Evolutionary conservation across 2,113 vertebrate genomes (phyloP), one percentile per base, ranked within the genome.

Genomic region (Ptyas mucosa): DNA sequence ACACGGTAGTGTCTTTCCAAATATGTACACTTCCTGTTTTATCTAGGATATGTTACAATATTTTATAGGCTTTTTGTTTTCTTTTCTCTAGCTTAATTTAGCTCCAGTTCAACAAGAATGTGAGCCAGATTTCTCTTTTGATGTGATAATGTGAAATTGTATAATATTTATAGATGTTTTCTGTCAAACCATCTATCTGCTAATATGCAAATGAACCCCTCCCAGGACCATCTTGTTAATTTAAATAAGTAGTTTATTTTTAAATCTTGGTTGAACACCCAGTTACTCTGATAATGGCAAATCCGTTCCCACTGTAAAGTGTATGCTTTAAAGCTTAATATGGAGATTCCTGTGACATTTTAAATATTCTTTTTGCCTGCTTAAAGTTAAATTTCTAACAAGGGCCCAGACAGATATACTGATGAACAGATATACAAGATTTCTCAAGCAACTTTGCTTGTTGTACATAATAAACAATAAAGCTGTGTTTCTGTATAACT

Each of bases 221-320:
- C 88, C 58, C 3, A 9, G 18, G 58, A 58, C 39, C 91, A 57
- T 24, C 52, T 88, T 87, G 58, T n/a, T 81, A n/a, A 93, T 91
- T 88, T 91, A 81, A 81, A 88, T 54, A 90, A 55, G 9, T 91
- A 8, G 34, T n/a, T 93, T 54, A 90, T 90, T 93, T 87, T 87
- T n/a, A 93, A 93, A 87, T 75, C 86, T n/a, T 85, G 53, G 26
- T 51, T 93, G 24, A 57, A 87, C 9, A 57, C 29, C 4, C 64
- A 89, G 26, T 46, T 58, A 43, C 21, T 5, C 46, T 58, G 54
- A 91, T 88, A 55, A 55, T 81, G 20, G 85, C 29, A 91, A 86
- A 93, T 86, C 54, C 26, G 51, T 55, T 61, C 29, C 29, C 43
- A 7, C 20, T 8, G 11, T 52, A 87, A 64, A 5, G n/a, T 7